Evolutionary conservation across 2,797 vertebrate genomes (phyloP).

Genomic region (Simalia tracyae): DNA sequence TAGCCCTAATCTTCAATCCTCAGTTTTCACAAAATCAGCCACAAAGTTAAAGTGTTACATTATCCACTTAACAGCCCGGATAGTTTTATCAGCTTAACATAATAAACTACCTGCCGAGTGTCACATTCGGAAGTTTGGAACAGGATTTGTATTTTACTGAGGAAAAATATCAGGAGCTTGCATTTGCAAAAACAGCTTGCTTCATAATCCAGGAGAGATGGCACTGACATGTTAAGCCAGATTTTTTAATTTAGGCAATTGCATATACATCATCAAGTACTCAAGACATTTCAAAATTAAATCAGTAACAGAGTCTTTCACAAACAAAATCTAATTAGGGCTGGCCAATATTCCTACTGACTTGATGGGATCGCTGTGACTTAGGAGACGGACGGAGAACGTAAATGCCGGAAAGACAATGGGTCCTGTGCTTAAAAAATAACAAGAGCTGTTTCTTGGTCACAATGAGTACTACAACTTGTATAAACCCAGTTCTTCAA

Average conservation of each 20-base stretch:
- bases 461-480: not conserved
- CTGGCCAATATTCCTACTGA: not conserved
- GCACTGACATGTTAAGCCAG: constrained; percentile 3
- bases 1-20: not conserved
- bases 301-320: constrained; percentile 33
- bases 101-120: constrained; percentile 25
- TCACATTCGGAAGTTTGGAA: constrained; percentile 24
- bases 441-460: not conserved
- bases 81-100: not conserved
- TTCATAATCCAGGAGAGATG: constrained; percentile 6
- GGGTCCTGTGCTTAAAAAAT: not conserved
- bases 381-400: not conserved
- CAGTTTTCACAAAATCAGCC: constrained; percentile 17
- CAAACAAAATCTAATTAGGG: not conserved
- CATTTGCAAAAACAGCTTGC: not conserved
- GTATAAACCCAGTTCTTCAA: not conserved
- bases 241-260: constrained; percentile 23
- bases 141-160: constrained; percentile 32
- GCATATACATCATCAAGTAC: constrained; percentile 4
- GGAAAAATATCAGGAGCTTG: constrained; percentile 16
- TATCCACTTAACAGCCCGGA: constrained; percentile 25
- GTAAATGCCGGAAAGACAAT: not conserved
- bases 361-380: not conserved
- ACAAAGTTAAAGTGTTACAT: constrained; percentile 33
- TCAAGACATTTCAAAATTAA: constrained; percentile 23